phyloP scores from a whole-genome alignment of 2,113 vertebrate genomes.

The Dolichallabes microphthalmus region DNA sequence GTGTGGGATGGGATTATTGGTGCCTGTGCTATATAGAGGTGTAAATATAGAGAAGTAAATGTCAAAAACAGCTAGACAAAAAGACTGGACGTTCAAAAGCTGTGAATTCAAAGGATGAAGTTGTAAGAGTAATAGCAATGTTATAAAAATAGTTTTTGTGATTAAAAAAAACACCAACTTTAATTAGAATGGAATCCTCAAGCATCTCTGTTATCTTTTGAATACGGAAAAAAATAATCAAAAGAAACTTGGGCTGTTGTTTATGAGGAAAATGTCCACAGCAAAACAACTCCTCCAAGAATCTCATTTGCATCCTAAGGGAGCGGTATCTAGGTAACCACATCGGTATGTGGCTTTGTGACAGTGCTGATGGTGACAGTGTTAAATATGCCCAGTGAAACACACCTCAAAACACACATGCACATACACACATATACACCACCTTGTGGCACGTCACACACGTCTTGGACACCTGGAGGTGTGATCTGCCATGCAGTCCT shows the following conservation, averaged over 20 bases:
- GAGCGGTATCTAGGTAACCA: conserved; percentile 59
- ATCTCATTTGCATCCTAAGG: conserved; percentile 58
- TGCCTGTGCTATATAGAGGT: conserved; percentile 25
- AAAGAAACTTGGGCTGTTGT: conserved; percentile 49
- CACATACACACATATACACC: conserved; percentile 50
- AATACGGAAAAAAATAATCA: conserved; percentile 27
- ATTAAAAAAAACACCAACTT: not conserved
- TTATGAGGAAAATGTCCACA: conserved; percentile 48
- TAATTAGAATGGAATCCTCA: conserved; percentile 28
- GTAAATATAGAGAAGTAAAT: conserved; percentile 29
- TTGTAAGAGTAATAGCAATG: conserved; percentile 10
- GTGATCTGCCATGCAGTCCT: conserved; percentile 62
- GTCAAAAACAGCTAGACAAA: not conserved
- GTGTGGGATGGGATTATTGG: conserved; percentile 38
- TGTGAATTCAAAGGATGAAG: conserved; percentile 4
- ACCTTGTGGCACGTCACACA: conserved; percentile 56
- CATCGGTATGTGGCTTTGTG: conserved; percentile 51
- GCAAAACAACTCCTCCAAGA: conserved; percentile 54
- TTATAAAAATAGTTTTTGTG: conserved; percentile 1
- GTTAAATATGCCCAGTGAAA: conserved; percentile 74
- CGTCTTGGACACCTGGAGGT: conserved; percentile 64
- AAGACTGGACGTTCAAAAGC: conserved; percentile 6
- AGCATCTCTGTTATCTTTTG: conserved; percentile 15
- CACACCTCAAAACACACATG: conserved; percentile 58
- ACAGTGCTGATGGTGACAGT: conserved; percentile 59